phyloP scores from a whole-genome alignment of 64 coral and sea anemone species.

The Porites lutea region DNA sequence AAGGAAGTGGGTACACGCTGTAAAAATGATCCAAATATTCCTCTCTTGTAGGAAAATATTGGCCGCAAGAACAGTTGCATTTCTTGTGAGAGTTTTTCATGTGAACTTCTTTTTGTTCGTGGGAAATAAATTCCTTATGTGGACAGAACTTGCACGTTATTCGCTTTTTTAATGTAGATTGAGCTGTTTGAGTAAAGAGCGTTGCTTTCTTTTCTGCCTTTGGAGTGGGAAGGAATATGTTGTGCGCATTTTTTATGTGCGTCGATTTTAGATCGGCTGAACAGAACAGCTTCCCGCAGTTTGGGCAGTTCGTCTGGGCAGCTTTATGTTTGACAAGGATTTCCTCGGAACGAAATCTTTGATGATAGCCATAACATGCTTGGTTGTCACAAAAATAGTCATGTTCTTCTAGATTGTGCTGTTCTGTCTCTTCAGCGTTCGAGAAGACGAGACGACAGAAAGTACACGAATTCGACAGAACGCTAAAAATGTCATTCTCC shows the following conservation, averaged over 20 bases:
- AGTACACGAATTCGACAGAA: constrained; percentile 68
- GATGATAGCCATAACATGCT: constrained; percentile 55
- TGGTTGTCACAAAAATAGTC: constrained; percentile 86
- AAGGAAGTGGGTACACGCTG: constrained; percentile 88
- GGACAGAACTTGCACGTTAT: constrained; percentile 92
- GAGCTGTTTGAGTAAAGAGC: neutral
- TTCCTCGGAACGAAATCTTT: constrained; percentile 77
- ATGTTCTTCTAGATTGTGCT: constrained; percentile 72
- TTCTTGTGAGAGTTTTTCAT: constrained; percentile 98
- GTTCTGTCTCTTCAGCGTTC: constrained; percentile 47
- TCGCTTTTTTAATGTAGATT: neutral
- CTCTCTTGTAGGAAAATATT: constrained; percentile 85
- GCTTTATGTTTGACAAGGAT: constrained; percentile 54
- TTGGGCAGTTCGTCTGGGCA: constrained; percentile 56
- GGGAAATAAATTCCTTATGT: constrained; percentile 74
- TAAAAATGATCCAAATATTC: constrained; percentile 96
- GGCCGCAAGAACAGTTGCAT: constrained; percentile 93
- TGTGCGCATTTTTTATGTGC: constrained; percentile 73
- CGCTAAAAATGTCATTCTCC: constrained; percentile 64
- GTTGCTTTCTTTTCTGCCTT: neutral
- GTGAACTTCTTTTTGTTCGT: constrained; percentile 89
- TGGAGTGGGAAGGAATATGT: neutral
- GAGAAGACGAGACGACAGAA: constrained; percentile 85
- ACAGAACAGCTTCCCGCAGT: constrained; percentile 79
- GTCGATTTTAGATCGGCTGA: constrained; percentile 60